These are phyloP conservation scores for Cryptotis parvus DNA, from an alignment of 2,113 vertebrate genomes.

Conservation along the genomic window DNA sequence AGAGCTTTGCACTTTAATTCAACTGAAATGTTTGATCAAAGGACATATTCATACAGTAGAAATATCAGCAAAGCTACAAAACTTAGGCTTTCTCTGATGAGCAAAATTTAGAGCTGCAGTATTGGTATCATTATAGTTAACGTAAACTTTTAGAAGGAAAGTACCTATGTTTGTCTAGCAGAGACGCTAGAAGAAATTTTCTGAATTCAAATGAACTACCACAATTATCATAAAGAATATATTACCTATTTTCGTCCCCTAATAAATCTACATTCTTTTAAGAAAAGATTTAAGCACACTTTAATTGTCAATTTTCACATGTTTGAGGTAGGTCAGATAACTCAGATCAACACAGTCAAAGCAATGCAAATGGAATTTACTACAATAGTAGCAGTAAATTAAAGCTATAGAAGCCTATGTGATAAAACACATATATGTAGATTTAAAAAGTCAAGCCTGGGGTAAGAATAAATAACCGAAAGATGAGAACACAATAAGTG, in stretches of 20 bases:
- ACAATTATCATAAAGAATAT: not conserved
- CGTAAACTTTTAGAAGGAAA: not conserved
- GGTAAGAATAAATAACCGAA: not conserved
- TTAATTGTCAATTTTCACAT: not conserved
- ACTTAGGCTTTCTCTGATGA: not conserved
- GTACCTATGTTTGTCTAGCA: not conserved
- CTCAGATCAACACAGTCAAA: too few relatives aligned
- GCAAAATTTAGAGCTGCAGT: not conserved
- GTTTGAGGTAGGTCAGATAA: not conserved
- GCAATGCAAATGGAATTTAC: too few relatives aligned
- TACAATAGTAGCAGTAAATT: too few relatives aligned
- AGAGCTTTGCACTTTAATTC: not conserved
- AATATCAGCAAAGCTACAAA: not conserved
- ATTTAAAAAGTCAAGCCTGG: conserved; percentile 1
- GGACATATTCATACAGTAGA: not conserved
- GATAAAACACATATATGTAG: too few relatives aligned
- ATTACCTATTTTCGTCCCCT: not conserved
- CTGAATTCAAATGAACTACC: not conserved
- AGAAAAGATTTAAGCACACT: not conserved
- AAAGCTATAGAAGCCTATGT: too few relatives aligned
- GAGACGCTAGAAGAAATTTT: not conserved
- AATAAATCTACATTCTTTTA: not conserved
- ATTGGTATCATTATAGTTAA: not conserved
- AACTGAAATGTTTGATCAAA: not conserved
- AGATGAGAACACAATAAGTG: not conserved